Percentiles rank a stretch among this genome's conserved stretches.
phyloP scores from a whole-genome alignment of 2,797 vertebrate genomes.

The Anomalospiza imberbis region DNA sequence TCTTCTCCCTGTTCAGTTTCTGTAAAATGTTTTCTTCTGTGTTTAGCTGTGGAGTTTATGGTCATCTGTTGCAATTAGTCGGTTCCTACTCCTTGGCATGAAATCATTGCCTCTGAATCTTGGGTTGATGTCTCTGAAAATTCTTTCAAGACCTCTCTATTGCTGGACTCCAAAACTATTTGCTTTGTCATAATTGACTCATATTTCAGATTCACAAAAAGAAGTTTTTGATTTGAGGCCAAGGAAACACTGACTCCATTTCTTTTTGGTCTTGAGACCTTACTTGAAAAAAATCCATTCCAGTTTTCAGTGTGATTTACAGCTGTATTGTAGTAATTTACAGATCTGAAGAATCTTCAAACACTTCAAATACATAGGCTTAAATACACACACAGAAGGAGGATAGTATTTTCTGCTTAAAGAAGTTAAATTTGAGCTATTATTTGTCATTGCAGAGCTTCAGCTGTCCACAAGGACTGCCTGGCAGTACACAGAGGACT shows the following conservation, averaged over 20 bases:
- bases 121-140: fast-evolving
- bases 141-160: background rate
- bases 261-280: background rate
- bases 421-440: background rate
- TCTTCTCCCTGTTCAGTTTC: background rate
- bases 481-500: background rate
- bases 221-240: background rate
- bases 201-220: background rate
- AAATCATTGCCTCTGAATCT: background rate
- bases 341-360: background rate
- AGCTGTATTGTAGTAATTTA: background rate
- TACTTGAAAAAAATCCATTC: background rate
- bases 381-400: background rate
- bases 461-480: background rate
- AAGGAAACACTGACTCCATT: background rate
- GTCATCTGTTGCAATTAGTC: background rate
- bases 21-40: background rate
- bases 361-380: background rate
- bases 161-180: background rate
- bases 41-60: background rate
- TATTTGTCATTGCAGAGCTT: background rate
- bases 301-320: background rate
- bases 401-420: background rate
- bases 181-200: background rate
- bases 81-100: background rate